phyloP scores from a whole-genome alignment of 30 jellyfish, hydroid and myxozoan genomes.

The Rhopilema esculentum region DNA sequence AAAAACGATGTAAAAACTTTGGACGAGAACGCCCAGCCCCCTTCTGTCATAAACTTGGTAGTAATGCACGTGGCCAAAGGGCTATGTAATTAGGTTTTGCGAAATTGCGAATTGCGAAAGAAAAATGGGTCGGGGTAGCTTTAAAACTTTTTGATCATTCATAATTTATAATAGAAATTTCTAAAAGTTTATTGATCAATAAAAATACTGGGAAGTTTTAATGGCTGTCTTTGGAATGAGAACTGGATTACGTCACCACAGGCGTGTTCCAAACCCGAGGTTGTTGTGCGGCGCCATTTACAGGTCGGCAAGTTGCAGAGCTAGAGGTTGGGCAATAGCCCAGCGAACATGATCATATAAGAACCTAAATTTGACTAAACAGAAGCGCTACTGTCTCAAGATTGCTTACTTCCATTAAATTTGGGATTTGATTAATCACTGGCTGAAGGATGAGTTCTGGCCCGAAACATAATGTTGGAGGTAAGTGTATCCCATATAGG shows the following conservation, averaged over 20 bases:
- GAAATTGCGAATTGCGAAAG: background rate
- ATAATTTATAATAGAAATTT: background rate
- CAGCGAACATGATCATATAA: background rate
- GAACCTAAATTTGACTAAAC: background rate
- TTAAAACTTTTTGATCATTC: background rate
- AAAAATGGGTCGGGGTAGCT: background rate
- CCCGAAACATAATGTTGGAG: constrained; percentile 64
- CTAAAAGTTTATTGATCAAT: background rate
- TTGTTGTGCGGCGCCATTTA: constrained; percentile 73
- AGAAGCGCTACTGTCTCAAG: background rate
- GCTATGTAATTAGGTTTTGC: background rate
- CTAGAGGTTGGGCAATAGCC: background rate
- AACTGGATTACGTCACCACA: constrained; percentile 58
- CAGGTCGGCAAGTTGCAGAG: constrained; percentile 4
- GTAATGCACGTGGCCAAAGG: background rate
- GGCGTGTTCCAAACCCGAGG: constrained; percentile 68
- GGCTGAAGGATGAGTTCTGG: constrained; percentile 35
- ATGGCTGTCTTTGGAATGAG: background rate
- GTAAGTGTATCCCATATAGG: constrained; percentile 42
- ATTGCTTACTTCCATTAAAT: background rate
- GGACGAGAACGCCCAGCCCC: background rate
- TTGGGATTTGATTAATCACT: background rate
- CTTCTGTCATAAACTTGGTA: background rate
- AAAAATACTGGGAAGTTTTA: background rate
- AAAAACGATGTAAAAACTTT: too few species aligned